Evolutionary conservation across 2,797 vertebrate species (phyloP).

Genomic region (Linurgus olivaceus): DNA sequence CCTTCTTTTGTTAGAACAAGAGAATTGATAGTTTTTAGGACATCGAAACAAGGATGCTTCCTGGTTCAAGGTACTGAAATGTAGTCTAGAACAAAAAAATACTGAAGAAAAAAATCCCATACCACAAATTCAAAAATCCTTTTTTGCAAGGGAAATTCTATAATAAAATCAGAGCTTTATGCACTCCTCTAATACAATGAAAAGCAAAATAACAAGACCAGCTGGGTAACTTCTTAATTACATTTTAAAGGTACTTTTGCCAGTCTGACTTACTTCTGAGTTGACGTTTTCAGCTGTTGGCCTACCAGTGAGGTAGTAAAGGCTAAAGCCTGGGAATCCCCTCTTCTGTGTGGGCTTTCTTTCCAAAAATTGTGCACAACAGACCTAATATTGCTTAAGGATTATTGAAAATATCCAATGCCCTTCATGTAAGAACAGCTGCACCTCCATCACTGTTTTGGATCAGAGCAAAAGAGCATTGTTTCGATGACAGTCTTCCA

Average conservation of each 20-base stretch:
- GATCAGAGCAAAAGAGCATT: neutral
- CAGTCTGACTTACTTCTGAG: neutral
- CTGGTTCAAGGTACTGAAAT: neutral
- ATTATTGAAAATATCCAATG: neutral
- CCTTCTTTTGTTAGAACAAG: neutral
- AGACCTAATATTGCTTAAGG: neutral
- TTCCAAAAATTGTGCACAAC: neutral
- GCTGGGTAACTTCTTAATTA: neutral
- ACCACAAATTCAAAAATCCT: neutral
- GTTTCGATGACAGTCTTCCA: neutral
- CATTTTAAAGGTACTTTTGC: neutral
- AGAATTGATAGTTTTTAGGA: neutral
- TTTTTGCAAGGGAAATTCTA: neutral
- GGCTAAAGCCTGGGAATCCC: neutral
- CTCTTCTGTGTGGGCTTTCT: neutral
- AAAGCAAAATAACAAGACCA: neutral
- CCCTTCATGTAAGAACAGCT: neutral
- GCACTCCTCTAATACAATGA: neutral
- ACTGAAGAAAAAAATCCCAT: neutral
- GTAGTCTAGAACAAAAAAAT: neutral
- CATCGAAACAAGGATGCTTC: neutral
- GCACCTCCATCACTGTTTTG: neutral
- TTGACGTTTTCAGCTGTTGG: neutral
- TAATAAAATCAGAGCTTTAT: neutral
- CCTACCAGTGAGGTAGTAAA: neutral